Base-by-base conservation (phyloP, 2,113 vertebrate species). In the Myxocyprinus asiaticus region DNA sequence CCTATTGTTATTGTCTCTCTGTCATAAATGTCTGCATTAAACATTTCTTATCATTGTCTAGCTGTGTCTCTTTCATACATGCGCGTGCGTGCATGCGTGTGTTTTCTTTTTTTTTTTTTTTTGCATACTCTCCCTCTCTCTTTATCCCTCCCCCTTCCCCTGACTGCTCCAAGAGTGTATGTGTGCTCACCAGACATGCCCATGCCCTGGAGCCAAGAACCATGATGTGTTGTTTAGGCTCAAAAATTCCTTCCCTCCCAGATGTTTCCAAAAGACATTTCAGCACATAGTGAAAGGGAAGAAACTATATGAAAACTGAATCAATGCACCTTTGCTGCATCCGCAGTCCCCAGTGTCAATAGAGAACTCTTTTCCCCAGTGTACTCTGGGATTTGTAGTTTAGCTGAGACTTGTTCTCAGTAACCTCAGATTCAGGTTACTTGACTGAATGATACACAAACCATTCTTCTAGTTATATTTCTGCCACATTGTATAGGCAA, bases 301-400 rank as follows among this genome's bases (percentile, higher is more conserved):
- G 45, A 56, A 50, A 50, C 67, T 17, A 45, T 4, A 47, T 53
- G 77, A 72, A 83, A 84, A 69, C 76, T 71, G 65, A 83, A 78
- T 70, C 64, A 42, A 63, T 76, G 15, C 17, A 71, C 70, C 48
- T 72, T 50, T 44, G 47, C 33, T 17, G 53, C 67, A 64, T 77
- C 69, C 9, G 5, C 67, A 61, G 50, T 33, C 44, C 58, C 73
- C 75, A 17, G 17, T 47, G 17, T 33, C 22, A 47, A 59, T 10
- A 15, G 58, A 22, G 5, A 15, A 0, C 14, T 15, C 8, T 6
- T 8, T 53, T 48, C 14, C 64, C 17, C n/a, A 47, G 67, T 79
- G 77, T 48, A 61, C 58, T 78, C 67, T 76, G 76, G 78, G 78
- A 73, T 70, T 61, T 79, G 83, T 65, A 83, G 80, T 82, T 71